Percentiles rank a stretch among this genome's conserved stretches.
Conservation (phyloP, 1,140 invertebrate genomes). For the Drosophila novamexicana region DNA sequence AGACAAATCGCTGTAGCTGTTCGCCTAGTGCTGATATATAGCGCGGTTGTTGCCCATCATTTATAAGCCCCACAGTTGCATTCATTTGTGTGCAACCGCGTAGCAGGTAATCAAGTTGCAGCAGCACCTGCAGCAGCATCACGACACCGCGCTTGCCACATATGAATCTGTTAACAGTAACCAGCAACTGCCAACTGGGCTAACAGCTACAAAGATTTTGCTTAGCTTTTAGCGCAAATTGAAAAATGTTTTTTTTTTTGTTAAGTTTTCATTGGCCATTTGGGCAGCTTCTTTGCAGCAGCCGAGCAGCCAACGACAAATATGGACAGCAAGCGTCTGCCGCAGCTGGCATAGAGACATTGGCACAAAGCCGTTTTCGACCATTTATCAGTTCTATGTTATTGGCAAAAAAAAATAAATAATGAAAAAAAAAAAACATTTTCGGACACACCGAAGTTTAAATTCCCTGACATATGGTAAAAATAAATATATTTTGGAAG, state of each 20-base stretch:
- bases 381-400: constrained; percentile 77
- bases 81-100: constrained; percentile 62
- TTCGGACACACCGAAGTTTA: background rate
- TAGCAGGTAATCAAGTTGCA: constrained; percentile 65
- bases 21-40: background rate
- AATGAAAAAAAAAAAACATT: background rate
- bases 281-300: constrained; percentile 33
- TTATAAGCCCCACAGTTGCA: constrained; percentile 55
- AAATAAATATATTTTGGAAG: too few relatives aligned
- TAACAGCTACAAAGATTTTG: background rate
- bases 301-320: constrained; percentile 50
- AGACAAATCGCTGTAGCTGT: constrained; percentile 50
- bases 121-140: constrained; percentile 6
- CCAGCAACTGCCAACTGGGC: constrained; percentile 11
- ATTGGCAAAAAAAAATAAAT: constrained; percentile 55
- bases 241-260: constrained; percentile 56
- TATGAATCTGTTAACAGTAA: constrained; percentile 29
- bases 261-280: constrained; percentile 19
- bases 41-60: constrained; percentile 47
- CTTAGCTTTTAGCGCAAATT: constrained; percentile 70
- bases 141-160: constrained; percentile 34
- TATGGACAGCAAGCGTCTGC: constrained; percentile 51
- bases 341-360: constrained; percentile 55
- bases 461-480: background rate
- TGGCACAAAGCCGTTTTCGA: constrained; percentile 73